These are phyloP conservation scores for Coleophora deauratella DNA, from an alignment of 2,888 invertebrate species.

Conservation along the genomic window DNA sequence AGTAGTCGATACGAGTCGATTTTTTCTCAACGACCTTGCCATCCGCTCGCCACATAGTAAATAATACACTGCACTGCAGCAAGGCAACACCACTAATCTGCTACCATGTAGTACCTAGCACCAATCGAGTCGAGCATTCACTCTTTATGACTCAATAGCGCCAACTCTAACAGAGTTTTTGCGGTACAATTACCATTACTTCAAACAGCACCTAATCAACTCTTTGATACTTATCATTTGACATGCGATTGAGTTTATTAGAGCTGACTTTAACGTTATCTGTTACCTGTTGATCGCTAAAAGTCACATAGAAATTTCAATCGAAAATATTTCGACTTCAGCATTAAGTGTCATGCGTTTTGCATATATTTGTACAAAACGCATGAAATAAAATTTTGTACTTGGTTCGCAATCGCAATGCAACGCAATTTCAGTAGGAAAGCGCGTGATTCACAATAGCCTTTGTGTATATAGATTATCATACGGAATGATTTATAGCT, in stretches of 20 bases:
- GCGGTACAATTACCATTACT: constrained; percentile 23
- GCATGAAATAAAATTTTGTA: constrained; percentile 56
- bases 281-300: too few species aligned
- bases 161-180: constrained; percentile 22
- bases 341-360: constrained; percentile 47
- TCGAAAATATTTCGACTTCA: too few species aligned
- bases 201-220: constrained; percentile 26
- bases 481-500: constrained; percentile 4
- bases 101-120: constrained; percentile 17
- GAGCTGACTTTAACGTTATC: too few species aligned
- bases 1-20: constrained; percentile 42
- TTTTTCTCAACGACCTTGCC: constrained; percentile 70
- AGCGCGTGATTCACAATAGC: constrained; percentile 38
- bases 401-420: constrained; percentile 36
- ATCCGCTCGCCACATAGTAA: constrained; percentile 41
- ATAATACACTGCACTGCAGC: constrained; percentile 34
- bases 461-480: constrained; percentile 24
- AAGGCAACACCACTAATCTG: constrained; percentile 28
- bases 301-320: too few species aligned
- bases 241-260: constrained; percentile 24
- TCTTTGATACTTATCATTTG: constrained; percentile 18
- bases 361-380: constrained; percentile 49
- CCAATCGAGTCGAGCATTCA: constrained; percentile 10
- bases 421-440: constrained; percentile 23
- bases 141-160: constrained; percentile 13